Evolutionary conservation across 2,797 vertebrate genomes (phyloP).

Genomic region (Sebastes kiyomatsui): DNA sequence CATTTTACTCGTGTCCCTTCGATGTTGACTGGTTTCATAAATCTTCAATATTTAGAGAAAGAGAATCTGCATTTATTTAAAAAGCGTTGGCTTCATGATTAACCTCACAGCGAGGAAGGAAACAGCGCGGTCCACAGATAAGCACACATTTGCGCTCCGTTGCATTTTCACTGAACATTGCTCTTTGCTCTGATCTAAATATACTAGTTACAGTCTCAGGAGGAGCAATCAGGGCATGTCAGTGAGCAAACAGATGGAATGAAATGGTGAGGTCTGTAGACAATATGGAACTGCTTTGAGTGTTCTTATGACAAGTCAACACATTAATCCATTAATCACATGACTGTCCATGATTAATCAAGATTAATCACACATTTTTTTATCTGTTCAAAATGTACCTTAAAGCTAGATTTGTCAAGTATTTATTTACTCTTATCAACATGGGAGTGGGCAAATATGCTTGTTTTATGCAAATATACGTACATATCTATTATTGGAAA

Average conservation of each 20-base stretch:
- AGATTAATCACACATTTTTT: too few species aligned
- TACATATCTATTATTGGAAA: too few species aligned
- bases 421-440: too few species aligned
- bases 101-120: constrained; percentile 28
- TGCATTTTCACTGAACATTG: constrained; percentile 47
- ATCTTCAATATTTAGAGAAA: background rate
- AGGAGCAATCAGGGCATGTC: constrained; percentile 2
- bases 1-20: background rate
- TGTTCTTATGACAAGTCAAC: background rate
- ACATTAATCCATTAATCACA: background rate
- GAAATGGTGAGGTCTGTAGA: background rate
- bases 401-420: too few species aligned
- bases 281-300: background rate
- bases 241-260: constrained; percentile 17
- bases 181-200: constrained; percentile 51
- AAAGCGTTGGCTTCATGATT: constrained; percentile 40
- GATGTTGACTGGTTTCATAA: background rate
- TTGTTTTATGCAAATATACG: too few species aligned
- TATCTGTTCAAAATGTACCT: too few species aligned
- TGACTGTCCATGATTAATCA: too few species aligned
- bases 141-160: constrained; percentile 13
- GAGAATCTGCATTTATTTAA: constrained; percentile 1
- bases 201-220: constrained; percentile 19
- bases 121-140: constrained; percentile 1
- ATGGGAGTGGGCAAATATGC: too few species aligned